Percentiles rank a stretch among this genome's conserved stretches.
Conservation (phyloP, 2,113 vertebrate genomes). For the Catagonus wagneri region DNA sequence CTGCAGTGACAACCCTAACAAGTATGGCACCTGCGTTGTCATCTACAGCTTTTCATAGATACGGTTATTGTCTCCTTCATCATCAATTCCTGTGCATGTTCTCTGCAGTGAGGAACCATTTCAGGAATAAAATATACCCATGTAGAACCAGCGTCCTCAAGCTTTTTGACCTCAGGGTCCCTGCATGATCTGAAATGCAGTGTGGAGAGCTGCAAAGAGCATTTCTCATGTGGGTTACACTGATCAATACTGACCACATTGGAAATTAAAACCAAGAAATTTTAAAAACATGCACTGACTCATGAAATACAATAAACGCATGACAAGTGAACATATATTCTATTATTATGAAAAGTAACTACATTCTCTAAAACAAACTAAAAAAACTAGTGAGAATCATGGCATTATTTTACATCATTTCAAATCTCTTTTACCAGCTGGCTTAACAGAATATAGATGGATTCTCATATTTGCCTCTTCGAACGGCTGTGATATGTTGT, state of each 20-base stretch:
- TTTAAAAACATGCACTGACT: background rate
- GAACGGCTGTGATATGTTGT: background rate
- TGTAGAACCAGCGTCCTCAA: background rate
- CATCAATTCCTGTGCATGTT: background rate
- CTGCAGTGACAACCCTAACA: background rate
- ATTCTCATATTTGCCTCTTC: background rate
- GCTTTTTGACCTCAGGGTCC: background rate
- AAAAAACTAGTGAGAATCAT: background rate
- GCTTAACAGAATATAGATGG: background rate
- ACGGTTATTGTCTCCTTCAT: background rate
- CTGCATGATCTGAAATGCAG: background rate
- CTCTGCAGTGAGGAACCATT: background rate
- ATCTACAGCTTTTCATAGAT: background rate
- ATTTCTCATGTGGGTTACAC: background rate
- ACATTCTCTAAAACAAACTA: background rate
- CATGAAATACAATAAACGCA: slow-evolving; percentile 9
- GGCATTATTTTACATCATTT: slow-evolving; percentile 1
- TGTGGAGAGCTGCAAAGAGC: background rate
- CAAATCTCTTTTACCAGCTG: background rate
- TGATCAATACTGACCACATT: background rate
- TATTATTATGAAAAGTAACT: slow-evolving; percentile 16
- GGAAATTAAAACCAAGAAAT: slow-evolving; percentile 13
- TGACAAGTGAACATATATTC: background rate
- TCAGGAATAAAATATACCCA: background rate
- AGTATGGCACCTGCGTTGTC: background rate